Conservation (phyloP, 2,113 vertebrate genomes). For the Regulus satrapa region DNA sequence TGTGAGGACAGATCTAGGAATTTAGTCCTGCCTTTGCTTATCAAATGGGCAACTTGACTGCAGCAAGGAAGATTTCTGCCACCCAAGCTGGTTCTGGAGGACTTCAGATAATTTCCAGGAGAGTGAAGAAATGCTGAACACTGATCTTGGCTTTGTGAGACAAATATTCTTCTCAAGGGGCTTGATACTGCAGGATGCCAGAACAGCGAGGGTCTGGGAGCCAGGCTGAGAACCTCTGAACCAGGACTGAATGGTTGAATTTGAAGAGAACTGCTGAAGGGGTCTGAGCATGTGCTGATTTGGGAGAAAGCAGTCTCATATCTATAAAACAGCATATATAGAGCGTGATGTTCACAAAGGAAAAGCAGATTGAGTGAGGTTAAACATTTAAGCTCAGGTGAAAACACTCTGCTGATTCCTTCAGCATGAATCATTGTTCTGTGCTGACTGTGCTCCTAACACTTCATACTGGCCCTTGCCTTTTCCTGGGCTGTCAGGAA, state of each 20-base stretch:
- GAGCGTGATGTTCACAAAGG: background rate
- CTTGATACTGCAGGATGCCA: background rate
- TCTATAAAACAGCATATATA: background rate
- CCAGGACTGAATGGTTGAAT: background rate
- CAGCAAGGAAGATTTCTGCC: background rate
- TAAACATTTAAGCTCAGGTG: background rate
- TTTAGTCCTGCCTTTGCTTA: background rate
- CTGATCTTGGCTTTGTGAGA: background rate
- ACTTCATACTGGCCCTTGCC: background rate
- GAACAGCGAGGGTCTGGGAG: background rate
- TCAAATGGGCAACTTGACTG: background rate
- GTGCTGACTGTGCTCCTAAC: background rate
- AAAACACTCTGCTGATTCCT: background rate
- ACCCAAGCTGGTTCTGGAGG: background rate
- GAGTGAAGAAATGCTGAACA: background rate
- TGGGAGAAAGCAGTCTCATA: background rate
- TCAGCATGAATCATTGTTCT: background rate
- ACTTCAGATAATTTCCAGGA: background rate
- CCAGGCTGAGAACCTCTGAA: background rate
- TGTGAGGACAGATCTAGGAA: background rate
- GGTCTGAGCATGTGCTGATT: rapidly evolving
- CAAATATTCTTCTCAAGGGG: background rate
- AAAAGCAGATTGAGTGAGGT: background rate
- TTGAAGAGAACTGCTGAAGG: background rate
- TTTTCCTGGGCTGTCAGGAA: background rate